Base-by-base conservation (phyloP, 64 coral and sea anemone species). In the Actinia equina region DNA sequence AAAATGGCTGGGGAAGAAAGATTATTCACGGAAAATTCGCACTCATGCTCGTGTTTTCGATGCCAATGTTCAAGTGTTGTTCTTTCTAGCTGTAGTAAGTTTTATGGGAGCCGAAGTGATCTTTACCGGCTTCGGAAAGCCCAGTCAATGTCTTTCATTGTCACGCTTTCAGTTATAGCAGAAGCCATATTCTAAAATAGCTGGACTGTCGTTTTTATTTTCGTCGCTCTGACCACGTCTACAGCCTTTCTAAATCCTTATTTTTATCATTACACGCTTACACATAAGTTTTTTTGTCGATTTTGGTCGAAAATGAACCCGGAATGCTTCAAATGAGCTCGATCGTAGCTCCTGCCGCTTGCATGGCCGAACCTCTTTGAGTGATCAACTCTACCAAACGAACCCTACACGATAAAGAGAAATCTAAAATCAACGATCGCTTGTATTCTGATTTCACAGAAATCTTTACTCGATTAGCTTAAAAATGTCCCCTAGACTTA, bases 1-100 rank as follows among this genome's bases (percentile, higher is more conserved):
- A 95, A 95, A 95, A 95, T 92, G 94, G 94, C 94, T 95, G 86
- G 87, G 88, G 89, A 88, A 89, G 83, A 76, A 89, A 82, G 87
- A 92, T 95, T 92, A 95, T 92, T 86, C 87, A 83, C 89, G 90
- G 84, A 92, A 89, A 92, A 69, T 27, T 59, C 83, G 59, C 89
- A 81, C 43, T 20, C 16, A 81, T 19, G 42, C 78, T 81, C 52
- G 49, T 81, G 78, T 81, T 81, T 81, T 81, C 78, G 78, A 81
- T 81, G 49, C 78, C 78, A 81, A 6, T 20, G 44, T 81, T 81
- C 78, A 81, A 81, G 78, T 52, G 78, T 81, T 81, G 42, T 52
- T 44, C 10, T 49, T 49, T 52, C 15, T 81, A 20, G 42, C 5
- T 51, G 6, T 81, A 81, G 16, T 19, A 7, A 23, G 43, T 81